Percentiles rank a stretch among this genome's conserved stretches.
phyloP scores from a whole-genome alignment of 37 sponge, comb jelly and placozoan species.

The Spongilla lacustris region DNA sequence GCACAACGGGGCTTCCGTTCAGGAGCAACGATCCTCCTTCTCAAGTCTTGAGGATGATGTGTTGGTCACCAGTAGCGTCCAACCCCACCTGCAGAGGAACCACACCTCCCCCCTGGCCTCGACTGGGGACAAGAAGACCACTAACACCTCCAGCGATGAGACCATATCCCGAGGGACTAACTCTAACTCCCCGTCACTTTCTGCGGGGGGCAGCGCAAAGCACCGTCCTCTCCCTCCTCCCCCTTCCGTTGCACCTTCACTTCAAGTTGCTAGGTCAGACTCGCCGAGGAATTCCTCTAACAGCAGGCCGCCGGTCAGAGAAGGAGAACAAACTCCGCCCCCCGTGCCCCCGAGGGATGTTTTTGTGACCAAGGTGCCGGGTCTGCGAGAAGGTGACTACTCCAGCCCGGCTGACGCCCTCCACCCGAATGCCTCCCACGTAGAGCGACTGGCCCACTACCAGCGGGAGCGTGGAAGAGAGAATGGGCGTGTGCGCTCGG shows the following conservation, averaged over 20 bases:
- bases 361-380: not conserved
- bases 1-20: not conserved
- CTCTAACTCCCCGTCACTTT: not conserved
- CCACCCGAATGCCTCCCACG: not conserved
- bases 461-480: not conserved
- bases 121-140: not conserved
- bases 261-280: not conserved
- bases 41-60: conserved; percentile 32
- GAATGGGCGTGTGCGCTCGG: not conserved
- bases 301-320: not conserved
- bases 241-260: not conserved
- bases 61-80: not conserved
- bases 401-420: conserved; percentile 25
- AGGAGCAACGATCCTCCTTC: conserved; percentile 19
- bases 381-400: conserved; percentile 10
- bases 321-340: conserved; percentile 21
- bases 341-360: conserved; percentile 52
- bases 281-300: not conserved
- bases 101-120: not conserved
- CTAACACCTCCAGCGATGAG: not conserved
- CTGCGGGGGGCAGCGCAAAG: not conserved
- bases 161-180: not conserved
- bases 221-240: not conserved
- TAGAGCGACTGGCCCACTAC: not conserved
- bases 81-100: not conserved